Evolutionary conservation across 2,797 vertebrate genomes (phyloP), one percentile per base, ranked within the genome.

Genomic region (Tachyglossus aculeatus): DNA sequence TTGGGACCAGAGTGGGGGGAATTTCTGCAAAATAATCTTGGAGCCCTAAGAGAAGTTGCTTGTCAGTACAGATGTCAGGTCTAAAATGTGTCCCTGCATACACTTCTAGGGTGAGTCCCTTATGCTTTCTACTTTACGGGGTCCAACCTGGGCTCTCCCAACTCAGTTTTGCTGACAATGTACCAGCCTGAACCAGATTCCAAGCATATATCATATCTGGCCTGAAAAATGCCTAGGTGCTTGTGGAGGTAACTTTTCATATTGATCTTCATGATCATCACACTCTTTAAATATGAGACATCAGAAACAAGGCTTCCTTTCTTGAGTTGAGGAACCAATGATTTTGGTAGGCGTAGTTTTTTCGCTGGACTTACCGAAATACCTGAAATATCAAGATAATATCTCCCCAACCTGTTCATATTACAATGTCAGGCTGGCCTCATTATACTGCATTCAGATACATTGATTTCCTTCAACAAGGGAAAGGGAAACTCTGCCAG

Each of bases 401-500:
- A 62, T 75, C 58, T 82, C 66, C 62, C 57, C 21, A 14, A 18
- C 24, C 73, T 74, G 19, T 41, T 80, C 80, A 72, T 71, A 75
- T 82, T 52, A 44, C 47, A 53, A 61, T 55, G 60, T 53, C 53
- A 75, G 62, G 38, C 54, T 53, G 37, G 25, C 37, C 81, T 67
- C 55, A 37, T 45, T 74, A 57, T 84, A 84, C 88, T 67, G 74
- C 22, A 39, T 63, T 81, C 50, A 22, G 59, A 83, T 69, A 57
- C 74, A 57, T 52, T 64, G 77, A 88, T 80, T 86, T 81, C 70
- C 75, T 84, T 77, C 60, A 68, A 77, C 27, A 31, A 71, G 60
- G 57, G 83, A 67, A 47, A 73, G 61, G 55, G 60, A 59, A 87
- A 82, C 40, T 71, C 63, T 57, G 67, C 64, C 69, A 78, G 78